Base-by-base conservation (phyloP, 2,888 invertebrate genomes). In the Scaptomyza tumidula region DNA sequence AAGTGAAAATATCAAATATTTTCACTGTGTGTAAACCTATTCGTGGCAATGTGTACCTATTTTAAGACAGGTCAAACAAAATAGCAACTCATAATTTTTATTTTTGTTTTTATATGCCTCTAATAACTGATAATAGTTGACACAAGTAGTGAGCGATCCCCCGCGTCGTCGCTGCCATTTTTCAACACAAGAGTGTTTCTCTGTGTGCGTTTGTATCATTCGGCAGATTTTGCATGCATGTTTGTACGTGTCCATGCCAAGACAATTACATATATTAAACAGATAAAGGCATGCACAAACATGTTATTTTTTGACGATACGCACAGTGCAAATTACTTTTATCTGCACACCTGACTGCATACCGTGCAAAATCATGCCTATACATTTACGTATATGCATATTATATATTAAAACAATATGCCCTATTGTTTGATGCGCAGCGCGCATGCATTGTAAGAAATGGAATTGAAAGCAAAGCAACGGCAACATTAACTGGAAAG, bases 371-470 rank as follows among this genome's bases (percentile, higher is more conserved):
- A 50, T 35, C 29, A 63, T 35, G n/a, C 14, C 35, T 14, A 13
- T 5, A 19, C 2, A 13, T 31, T 37, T 45, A n/a, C n/a, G n/a
- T n/a, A n/a, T n/a, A n/a, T n/a, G n/a, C n/a, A n/a, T n/a, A n/a
- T n/a, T n/a, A n/a, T n/a, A n/a, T n/a, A n/a, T 44, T n/a, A 76
- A 57, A 24, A 33, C 33, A 33, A 78, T 76, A 75, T 71, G 61
- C 74, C 48, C 67, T 37, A 57, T 60, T 67, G 46, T 58, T 14
- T 37, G 33, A 14, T 33, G 43, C n/a, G 71, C 29, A 77, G 70
- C 62, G 78, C 52, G 78, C 55, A 70, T 44, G 69, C 44, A 65
- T 54, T 60, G 48, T 62, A 62, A 56, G 66, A 55, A 66, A 48
- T 41, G 49, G 63, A 74, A 61, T 63, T 52, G 53, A 63, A 73